Evolutionary conservation across 2,888 invertebrate species (phyloP), one percentile per base, ranked within the genome.

Genomic region (Orthonychiurus folsomi): DNA sequence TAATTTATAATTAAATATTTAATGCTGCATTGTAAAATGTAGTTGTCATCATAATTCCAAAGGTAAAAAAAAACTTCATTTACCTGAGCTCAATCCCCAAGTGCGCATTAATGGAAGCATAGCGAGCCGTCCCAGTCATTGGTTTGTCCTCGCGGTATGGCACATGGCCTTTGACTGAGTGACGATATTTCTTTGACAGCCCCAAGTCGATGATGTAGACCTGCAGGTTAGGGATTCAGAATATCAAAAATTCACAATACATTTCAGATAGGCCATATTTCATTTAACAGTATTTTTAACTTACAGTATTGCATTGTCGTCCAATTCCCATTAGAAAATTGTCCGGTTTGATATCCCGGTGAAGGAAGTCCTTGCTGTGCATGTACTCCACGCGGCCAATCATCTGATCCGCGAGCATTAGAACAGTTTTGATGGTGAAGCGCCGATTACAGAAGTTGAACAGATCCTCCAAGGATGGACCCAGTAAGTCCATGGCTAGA

Each of bases 241-340:
- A 48, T 48, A 48, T 48, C 12, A 48, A 48, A 12, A 20, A 53
- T 15, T 18, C 9, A 9, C 53, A n/a, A n/a, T n/a, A n/a, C n/a
- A n/a, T n/a, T n/a, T n/a, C n/a, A n/a, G n/a, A n/a, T n/a, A n/a
- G n/a, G n/a, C n/a, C n/a, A n/a, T n/a, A n/a, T n/a, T n/a, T n/a
- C n/a, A n/a, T n/a, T n/a, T n/a, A n/a, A n/a, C 15, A 53, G 21
- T 53, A 12, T 18, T 12, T 53, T 20, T 12, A 12, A n/a, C 12
- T 12, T 12, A 80, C 81, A 78, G 93, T 94, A 81, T 96, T 95
- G 82, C 94, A 94, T 77, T 95, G 93, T 73, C 93, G 86, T 50
- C 95, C 95, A 78, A 96, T 94, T 74, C 95, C 96, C 96, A 96
- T 97, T 62, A 97, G 83, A 81, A 97, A 96, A 80, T 95, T 96